phyloP scores from a whole-genome alignment of 2,888 invertebrate genomes.

The Ophion ventricosus region DNA sequence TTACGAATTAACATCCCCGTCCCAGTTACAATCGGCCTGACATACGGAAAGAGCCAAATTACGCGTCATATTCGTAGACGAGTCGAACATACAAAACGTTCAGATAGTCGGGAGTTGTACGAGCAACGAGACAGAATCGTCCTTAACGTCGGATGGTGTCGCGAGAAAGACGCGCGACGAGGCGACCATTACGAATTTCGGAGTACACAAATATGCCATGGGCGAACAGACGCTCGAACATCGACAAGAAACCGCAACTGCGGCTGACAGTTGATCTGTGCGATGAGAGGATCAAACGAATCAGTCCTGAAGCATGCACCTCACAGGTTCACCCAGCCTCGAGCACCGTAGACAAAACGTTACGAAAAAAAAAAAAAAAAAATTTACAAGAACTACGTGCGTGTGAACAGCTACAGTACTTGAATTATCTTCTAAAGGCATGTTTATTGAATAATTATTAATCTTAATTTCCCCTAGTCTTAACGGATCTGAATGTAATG shows the following conservation, averaged over 20 bases:
- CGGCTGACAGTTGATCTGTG: slow-evolving; percentile 57
- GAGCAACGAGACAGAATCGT: slow-evolving; percentile 29
- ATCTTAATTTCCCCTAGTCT: slow-evolving; percentile 76
- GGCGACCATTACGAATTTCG: slow-evolving; percentile 21
- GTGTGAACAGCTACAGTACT: slow-evolving; percentile 65
- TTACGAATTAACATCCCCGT: slow-evolving; percentile 83
- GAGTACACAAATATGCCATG: slow-evolving; percentile 46
- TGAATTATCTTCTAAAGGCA: slow-evolving; percentile 66
- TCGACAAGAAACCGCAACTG: slow-evolving; percentile 33
- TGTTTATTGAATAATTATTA: slow-evolving; percentile 74
- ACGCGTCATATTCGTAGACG: slow-evolving; percentile 77
- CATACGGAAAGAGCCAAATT: slow-evolving; percentile 75
- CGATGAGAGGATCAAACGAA: not conserved
- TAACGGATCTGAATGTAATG: slow-evolving; percentile 76
- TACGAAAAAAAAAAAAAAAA: not conserved
- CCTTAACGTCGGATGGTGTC: not conserved
- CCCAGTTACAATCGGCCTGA: slow-evolving; percentile 82
- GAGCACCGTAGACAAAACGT: slow-evolving; percentile 28
- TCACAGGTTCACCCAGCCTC: slow-evolving; percentile 13
- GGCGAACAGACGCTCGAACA: slow-evolving; percentile 49
- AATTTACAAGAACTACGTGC: slow-evolving; percentile 45
- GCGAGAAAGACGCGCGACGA: slow-evolving; percentile 14
- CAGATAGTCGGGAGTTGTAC: slow-evolving; percentile 63
- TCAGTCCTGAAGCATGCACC: slow-evolving; percentile 30
- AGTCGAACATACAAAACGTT: slow-evolving; percentile 71